Base-by-base conservation (phyloP, 1,140 invertebrate genomes). In the Rhizoglyphus robini region DNA sequence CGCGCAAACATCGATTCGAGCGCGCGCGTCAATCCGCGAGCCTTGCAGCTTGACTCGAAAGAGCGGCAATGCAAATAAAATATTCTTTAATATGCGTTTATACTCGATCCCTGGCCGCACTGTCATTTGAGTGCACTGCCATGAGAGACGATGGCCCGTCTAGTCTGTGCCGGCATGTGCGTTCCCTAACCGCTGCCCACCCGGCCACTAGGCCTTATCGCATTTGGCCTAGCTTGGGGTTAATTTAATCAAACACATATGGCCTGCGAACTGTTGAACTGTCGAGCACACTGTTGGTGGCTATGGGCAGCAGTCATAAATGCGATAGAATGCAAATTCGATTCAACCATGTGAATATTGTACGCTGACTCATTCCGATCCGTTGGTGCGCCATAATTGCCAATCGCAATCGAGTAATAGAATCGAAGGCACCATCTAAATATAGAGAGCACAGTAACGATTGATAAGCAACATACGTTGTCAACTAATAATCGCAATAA, bases 201-300 rank as follows among this genome's bases (percentile, higher is more conserved):
- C 36, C 8, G 18, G 36, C 36, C 8, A 54, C 51, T 54, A 15
- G 51, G 51, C 31, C 51, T 54, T 54, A 54, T 54, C 51, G 51
- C 51, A 8, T n/a, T n/a, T 41, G 8, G 36, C 18, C 18, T 18
- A 18, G 36, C 18, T 41, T 41, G 36, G 8, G 36, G 36, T 25
- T 54, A 25, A 27, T 54, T 54, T 54, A 54, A 54, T 54, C 51
- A 54, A 54, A 54, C 51, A 54, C 51, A 54, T 54, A 54, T 54
- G 51, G 51, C 20, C 51, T 20, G 23, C 23, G 8, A 54, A 54
- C 15, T 46, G 41, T 15, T n/a, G n/a, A 32, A 32, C 11, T 23
- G n/a, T 11, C 1, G 27, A 58, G 15, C n/a, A 29, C 29, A 27
- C 15, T 29, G 54, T 3, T 58, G 54, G 27, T 58, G 11, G 5